Conservation (phyloP, 2,888 invertebrate genomes). For the Auanema sp. region DNA sequence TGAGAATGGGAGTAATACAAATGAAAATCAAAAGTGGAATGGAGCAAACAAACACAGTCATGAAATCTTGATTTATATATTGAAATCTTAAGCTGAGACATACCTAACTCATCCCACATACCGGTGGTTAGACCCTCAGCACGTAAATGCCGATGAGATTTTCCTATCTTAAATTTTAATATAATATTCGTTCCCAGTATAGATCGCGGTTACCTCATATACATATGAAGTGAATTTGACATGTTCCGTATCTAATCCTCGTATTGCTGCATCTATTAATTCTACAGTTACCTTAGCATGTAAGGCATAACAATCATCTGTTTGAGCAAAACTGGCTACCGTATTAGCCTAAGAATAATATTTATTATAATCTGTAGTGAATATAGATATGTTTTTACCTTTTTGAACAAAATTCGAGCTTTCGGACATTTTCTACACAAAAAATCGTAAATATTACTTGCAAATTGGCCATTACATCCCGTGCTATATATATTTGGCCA, state of each 20-base stretch:
- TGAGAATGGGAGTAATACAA: too few species aligned
- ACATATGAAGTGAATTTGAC: conserved; percentile 42
- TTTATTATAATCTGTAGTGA: not conserved
- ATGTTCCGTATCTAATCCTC: conserved; percentile 47
- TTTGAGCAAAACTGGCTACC: conserved; percentile 49
- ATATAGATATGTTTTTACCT: conserved; percentile 25
- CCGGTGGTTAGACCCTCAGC: conserved; percentile 47
- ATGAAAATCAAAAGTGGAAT: not conserved
- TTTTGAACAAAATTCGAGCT: conserved; percentile 51
- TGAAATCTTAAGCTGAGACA: conserved; percentile 7
- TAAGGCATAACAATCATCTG: conserved; percentile 39
- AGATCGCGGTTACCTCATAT: conserved; percentile 30
- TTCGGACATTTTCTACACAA: conserved; percentile 43
- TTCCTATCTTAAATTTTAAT: conserved; percentile 34
- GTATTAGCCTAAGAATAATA: conserved; percentile 47
- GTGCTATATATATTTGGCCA: conserved; percentile 61
- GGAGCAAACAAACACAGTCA: not conserved
- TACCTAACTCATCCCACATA: conserved; percentile 58
- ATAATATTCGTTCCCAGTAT: not conserved
- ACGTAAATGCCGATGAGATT: conserved; percentile 44
- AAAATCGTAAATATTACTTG: conserved; percentile 43
- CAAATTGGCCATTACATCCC: conserved; percentile 51
- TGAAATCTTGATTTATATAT: conserved; percentile 5
- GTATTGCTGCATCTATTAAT: conserved; percentile 46
- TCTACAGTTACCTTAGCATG: conserved; percentile 54